These are phyloP conservation scores for Diplodus puntazzo DNA, from an alignment of 2,797 vertebrate species.

Conservation along the genomic window DNA sequence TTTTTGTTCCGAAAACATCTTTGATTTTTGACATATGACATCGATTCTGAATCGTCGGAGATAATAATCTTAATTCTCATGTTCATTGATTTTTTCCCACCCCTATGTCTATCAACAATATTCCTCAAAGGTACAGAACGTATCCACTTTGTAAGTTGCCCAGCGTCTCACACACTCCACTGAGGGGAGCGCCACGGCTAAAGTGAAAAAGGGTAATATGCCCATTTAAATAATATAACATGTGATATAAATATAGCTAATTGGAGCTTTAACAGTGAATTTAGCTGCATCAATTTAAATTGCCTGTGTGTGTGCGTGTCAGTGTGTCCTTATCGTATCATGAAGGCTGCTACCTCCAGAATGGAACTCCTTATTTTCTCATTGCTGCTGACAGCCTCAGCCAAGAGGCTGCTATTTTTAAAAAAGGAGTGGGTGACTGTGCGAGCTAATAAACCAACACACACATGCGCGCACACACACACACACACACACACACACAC, in stretches of 20 bases:
- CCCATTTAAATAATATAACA: neutral
- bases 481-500: slow-evolving; percentile 5
- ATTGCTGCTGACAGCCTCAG: slow-evolving; percentile 82
- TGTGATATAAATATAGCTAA: neutral
- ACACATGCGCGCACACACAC: neutral
- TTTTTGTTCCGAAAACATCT: too few species aligned
- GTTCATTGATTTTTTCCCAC: too few species aligned
- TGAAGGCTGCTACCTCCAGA: slow-evolving; percentile 76
- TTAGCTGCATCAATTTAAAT: slow-evolving; percentile 32
- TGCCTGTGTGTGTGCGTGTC: slow-evolving; percentile 24
- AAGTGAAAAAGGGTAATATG: neutral
- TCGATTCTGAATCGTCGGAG: too few species aligned
- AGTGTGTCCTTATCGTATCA: slow-evolving; percentile 76
- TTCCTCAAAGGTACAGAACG: neutral
- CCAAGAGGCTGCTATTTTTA: slow-evolving; percentile 86
- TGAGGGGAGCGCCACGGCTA: neutral
- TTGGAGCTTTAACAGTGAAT: slow-evolving; percentile 10
- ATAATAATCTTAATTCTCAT: too few species aligned
- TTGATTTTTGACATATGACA: too few species aligned
- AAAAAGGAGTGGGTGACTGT: slow-evolving; percentile 84
- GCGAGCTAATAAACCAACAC: slow-evolving; percentile 81
- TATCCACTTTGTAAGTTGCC: neutral
- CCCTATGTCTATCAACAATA: neutral
- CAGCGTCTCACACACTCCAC: neutral
- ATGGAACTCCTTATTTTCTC: slow-evolving; percentile 83